A percentile compares a stretch with the other conserved stretches of the same genome.
phyloP scores from a whole-genome alignment of 2,888 invertebrate genomes.

The Torymus auratus region DNA sequence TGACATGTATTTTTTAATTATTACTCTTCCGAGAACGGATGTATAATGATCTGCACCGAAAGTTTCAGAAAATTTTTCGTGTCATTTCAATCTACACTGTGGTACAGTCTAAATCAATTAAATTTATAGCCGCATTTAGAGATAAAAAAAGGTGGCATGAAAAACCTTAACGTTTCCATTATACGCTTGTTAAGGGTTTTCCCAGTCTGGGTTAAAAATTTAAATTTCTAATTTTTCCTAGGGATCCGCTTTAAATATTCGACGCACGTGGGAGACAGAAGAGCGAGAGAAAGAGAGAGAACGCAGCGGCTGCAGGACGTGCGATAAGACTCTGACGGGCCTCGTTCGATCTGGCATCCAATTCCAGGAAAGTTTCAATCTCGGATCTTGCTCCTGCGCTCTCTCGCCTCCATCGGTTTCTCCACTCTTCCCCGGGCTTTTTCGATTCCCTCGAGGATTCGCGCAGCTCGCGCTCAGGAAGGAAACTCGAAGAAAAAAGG shows the following conservation, averaged over 20 bases:
- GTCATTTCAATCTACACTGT: no score
- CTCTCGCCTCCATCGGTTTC: conserved; percentile 11
- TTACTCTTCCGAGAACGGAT: no score
- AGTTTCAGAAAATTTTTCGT: no score
- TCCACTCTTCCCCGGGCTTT: conserved; percentile 23
- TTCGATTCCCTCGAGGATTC: conserved; percentile 64
- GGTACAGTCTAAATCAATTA: no score
- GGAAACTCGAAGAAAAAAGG: conserved; percentile 21
- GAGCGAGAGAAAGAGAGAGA: conserved; percentile 6
- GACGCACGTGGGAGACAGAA: conserved; percentile 62
- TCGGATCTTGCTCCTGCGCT: conserved; percentile 62
- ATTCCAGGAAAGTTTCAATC: conserved; percentile 72
- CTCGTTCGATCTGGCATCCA: conserved; percentile 69
- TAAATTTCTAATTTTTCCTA: conserved; percentile 7
- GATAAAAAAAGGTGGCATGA: no score
- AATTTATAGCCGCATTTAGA: no score
- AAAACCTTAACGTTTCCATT: no score
- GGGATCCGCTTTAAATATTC: conserved; percentile 67
- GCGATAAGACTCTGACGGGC: conserved; percentile 66
- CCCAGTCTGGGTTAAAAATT: background rate
- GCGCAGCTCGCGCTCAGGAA: conserved; percentile 61
- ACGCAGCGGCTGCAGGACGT: conserved; percentile 64
- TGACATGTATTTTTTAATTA: no score
- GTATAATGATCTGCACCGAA: no score
- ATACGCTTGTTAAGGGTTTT: no score